These are phyloP conservation scores for Rhadinocentrus ornatus DNA, from an alignment of 2,797 vertebrate species.

Conservation along the genomic window DNA sequence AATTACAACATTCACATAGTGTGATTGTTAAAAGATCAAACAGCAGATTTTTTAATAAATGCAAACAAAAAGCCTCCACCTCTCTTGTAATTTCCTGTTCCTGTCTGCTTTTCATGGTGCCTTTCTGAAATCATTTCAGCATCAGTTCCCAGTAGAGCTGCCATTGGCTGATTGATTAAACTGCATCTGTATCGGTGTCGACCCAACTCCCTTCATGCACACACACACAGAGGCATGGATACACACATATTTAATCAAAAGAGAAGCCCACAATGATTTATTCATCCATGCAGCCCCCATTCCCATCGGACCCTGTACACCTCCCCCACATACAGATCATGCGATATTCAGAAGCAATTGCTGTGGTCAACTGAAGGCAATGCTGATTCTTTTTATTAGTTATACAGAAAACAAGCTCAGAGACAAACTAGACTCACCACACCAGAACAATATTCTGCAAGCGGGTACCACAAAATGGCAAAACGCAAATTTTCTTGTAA, in stretches of 20 bases:
- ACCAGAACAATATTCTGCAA: background rate
- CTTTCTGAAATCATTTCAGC: constrained; percentile 26
- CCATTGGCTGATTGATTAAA: constrained; percentile 66
- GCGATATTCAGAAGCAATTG: constrained; percentile 20
- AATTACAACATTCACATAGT: background rate
- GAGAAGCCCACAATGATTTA: constrained; percentile 63
- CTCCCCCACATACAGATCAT: constrained; percentile 54
- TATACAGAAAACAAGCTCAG: background rate
- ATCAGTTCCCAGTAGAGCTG: constrained; percentile 26
- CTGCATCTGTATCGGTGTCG: constrained; percentile 44
- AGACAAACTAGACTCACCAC: background rate
- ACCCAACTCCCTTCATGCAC: constrained; percentile 7
- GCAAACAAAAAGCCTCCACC: constrained; percentile 34
- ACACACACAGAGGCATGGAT: constrained; percentile 14
- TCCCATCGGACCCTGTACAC: constrained; percentile 32
- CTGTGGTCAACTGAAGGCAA: constrained; percentile 19
- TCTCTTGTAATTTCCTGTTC: constrained; percentile 60
- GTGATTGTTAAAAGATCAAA: background rate
- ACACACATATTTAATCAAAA: constrained; percentile 59
- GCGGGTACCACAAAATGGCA: background rate
- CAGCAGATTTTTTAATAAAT: constrained; percentile 28
- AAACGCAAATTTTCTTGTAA: background rate
- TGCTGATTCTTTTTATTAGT: constrained; percentile 1
- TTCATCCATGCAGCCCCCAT: constrained; percentile 61
- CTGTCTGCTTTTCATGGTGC: constrained; percentile 13